Conservation (phyloP, 2,888 invertebrate genomes). For the Stegana nigrithorax region DNA sequence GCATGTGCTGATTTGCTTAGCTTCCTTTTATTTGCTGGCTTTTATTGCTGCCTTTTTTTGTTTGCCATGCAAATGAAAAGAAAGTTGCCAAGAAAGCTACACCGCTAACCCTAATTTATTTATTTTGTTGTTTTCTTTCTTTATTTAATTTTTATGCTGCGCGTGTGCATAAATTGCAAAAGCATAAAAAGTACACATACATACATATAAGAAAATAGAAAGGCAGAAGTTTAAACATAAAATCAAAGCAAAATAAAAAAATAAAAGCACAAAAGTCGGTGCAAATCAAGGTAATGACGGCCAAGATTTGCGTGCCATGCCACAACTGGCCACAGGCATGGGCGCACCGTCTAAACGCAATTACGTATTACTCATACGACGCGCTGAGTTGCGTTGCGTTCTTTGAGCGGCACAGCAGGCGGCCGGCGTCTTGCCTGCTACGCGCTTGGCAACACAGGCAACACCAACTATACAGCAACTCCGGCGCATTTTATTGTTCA, state of each 20-base stretch:
- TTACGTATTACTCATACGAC: constrained; percentile 51
- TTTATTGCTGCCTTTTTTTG: not conserved
- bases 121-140: too few relatives aligned
- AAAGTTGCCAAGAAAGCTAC: too few relatives aligned
- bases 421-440: too few relatives aligned
- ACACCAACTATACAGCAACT: not conserved
- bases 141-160: too few relatives aligned
- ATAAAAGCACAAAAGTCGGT: constrained; percentile 2
- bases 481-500: constrained; percentile 3
- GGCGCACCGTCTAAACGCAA: constrained; percentile 6
- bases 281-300: constrained; percentile 56
- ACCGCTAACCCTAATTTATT: not conserved
- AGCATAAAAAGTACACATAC: too few relatives aligned
- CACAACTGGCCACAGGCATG: too few relatives aligned
- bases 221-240: too few relatives aligned
- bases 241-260: not conserved
- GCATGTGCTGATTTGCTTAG: too few relatives aligned
- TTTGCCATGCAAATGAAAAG: constrained; percentile 6
- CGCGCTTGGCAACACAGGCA: too few relatives aligned
- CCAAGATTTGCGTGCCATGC: constrained; percentile 47
- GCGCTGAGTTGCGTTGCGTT: constrained; percentile 9
- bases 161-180: not conserved
- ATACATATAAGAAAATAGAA: too few relatives aligned
- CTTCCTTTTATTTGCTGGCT: too few relatives aligned
- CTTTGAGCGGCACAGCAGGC: too few relatives aligned